Conservation (phyloP, 2,888 invertebrate species). For the Dryadula phaetusa region DNA sequence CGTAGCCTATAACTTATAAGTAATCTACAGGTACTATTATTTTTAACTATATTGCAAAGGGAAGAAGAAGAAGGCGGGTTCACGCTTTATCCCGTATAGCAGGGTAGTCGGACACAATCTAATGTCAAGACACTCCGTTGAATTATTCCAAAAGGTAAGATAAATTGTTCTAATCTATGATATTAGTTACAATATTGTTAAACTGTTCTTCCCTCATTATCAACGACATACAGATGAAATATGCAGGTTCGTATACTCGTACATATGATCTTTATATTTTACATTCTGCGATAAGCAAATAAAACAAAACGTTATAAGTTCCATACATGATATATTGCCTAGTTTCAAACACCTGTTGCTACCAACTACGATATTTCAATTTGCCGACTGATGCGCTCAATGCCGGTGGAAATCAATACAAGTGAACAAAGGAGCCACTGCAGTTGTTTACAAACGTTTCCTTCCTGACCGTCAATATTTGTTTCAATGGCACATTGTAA, state of each 20-base stretch:
- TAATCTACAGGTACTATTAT: too few species aligned
- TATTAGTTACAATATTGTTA: too few species aligned
- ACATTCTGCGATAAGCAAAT: background rate
- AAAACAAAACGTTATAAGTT: background rate
- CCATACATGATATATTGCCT: background rate
- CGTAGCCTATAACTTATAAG: too few species aligned
- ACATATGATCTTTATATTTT: background rate
- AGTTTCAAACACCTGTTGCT: background rate
- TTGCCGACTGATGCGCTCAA: slow-evolving; percentile 32
- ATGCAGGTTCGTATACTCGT: too few species aligned
- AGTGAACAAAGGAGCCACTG: slow-evolving; percentile 42
- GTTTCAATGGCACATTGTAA: slow-evolving; percentile 27
- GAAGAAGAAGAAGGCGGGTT: too few species aligned
- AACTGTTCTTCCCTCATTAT: too few species aligned
- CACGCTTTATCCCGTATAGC: background rate
- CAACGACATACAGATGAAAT: too few species aligned
- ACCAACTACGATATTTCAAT: slow-evolving; percentile 27
- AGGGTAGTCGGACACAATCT: background rate
- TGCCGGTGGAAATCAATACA: slow-evolving; percentile 42
- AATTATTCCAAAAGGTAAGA: too few species aligned
- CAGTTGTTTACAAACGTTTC: slow-evolving; percentile 36
- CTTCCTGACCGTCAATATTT: slow-evolving; percentile 33
- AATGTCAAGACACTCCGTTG: background rate
- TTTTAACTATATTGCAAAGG: too few species aligned
- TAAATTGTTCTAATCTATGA: too few species aligned